phyloP scores from a whole-genome alignment of 2,113 vertebrate species.

The Peromyscus polionotus region DNA sequence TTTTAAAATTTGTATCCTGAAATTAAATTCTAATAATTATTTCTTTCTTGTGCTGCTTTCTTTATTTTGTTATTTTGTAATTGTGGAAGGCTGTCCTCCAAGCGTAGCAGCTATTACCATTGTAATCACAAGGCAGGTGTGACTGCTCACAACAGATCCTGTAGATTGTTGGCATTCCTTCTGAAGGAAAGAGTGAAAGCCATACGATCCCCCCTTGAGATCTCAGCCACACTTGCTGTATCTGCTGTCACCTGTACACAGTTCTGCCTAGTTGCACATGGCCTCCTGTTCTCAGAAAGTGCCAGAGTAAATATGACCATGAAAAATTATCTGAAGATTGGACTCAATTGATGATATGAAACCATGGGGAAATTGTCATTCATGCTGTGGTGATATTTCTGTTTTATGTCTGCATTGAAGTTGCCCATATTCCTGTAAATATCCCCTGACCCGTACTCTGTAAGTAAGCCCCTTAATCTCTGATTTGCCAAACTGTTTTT shows the following conservation, averaged over 20 bases:
- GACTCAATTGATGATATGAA: background rate
- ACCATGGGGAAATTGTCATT: background rate
- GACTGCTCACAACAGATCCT: background rate
- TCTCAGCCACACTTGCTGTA: background rate
- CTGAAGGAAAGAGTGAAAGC: background rate
- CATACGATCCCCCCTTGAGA: background rate
- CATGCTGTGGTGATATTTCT: background rate
- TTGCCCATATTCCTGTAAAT: background rate
- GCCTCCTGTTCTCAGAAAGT: background rate
- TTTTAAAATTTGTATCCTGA: background rate
- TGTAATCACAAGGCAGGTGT: background rate
- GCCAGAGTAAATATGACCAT: background rate
- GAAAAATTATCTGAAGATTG: background rate
- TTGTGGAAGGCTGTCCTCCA: background rate
- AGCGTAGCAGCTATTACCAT: background rate
- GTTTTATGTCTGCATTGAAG: background rate
- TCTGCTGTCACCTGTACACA: no score
- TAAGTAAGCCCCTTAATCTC: background rate
- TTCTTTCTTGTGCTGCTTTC: background rate
- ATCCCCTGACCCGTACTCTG: background rate
- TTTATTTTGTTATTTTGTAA: background rate
- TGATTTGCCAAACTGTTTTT: background rate
- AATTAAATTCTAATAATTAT: background rate
- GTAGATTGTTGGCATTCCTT: background rate
- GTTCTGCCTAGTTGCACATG: background rate